Evolutionary conservation across 2,113 vertebrate genomes (phyloP), one percentile per base, ranked within the genome.

Genomic region (Marmota monax): DNA sequence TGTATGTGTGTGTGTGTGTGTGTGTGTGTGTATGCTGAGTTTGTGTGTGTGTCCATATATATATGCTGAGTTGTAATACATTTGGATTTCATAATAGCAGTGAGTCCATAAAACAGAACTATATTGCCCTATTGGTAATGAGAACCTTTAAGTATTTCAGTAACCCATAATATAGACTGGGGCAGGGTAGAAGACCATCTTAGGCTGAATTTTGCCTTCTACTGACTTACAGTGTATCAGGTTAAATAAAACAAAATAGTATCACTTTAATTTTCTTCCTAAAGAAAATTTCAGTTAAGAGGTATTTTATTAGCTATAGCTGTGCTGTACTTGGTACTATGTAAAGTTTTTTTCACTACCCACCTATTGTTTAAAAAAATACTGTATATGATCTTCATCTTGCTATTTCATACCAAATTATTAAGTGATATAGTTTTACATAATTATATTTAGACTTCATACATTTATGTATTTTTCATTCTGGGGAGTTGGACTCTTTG

Each of bases 361-460:
- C 29, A 51, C 17, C 16, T 56, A 7, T 63, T 78, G 22, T 87
- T 84, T 79, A 85, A 79, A 73, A 84, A 67, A 29, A 32, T 16
- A 45, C 45, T 20, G 20, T 37, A 32, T 48, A 65, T 92, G 2
- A 32, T 72, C 51, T 76, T 84, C 32, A 34, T 16, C 72, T 73
- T 88, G 32, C 53, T 84, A 3, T 93, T 90, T 93, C 65, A 48
- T 70, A 63, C 27, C 65, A 84, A 65, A 65, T 76, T 34, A 94
- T 67, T 56, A 84, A 90, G n/a, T 74, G 20, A 34, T 84, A 10
- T 42, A 14, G 58, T 72, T 92, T 95, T 90, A 42, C 7, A 83
- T 25, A 23, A 18, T 74, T 65, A 29, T 88, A 56, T 39, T 85
- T 88, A 92, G 25, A 51, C 32, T 27, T 80, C 23, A 22, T 73